Evolutionary conservation across 2,888 invertebrate species (phyloP).

Genomic region (Megastigmus dorsalis): DNA sequence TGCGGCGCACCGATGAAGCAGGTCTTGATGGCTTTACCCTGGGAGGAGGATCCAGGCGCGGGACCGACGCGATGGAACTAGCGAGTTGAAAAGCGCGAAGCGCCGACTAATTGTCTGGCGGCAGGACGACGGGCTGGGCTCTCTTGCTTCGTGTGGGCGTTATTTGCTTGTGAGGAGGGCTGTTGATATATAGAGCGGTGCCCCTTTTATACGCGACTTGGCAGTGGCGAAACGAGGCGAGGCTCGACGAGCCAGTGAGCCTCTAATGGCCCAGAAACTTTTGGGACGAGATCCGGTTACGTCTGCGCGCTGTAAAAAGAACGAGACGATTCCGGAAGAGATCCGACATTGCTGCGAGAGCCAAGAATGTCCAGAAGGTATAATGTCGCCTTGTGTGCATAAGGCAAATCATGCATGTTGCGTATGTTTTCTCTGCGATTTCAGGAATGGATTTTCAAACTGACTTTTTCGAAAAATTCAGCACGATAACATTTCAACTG

Average conservation of each 20-base stretch:
- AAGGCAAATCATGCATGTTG: neutral
- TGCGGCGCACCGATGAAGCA: too few relatives aligned
- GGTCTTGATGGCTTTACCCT: too few relatives aligned
- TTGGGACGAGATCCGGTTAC: constrained; percentile 17
- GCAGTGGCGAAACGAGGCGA: constrained; percentile 1
- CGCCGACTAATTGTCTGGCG: constrained; percentile 13
- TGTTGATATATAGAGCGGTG: too few relatives aligned
- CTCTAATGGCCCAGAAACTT: constrained; percentile 39
- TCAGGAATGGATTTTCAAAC: too few relatives aligned
- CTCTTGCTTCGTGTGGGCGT: neutral
- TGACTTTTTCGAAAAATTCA: too few relatives aligned
- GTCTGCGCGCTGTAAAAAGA: neutral
- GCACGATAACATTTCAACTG: too few relatives aligned
- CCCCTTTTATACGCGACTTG: constrained; percentile 9
- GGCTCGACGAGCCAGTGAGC: neutral
- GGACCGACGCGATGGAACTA: too few relatives aligned
- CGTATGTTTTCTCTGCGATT: neutral
- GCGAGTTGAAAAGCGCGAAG: neutral
- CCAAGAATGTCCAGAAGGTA: neutral
- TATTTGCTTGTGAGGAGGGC: too few relatives aligned
- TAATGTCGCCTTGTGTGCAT: neutral
- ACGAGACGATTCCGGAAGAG: neutral
- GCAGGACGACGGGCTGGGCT: neutral
- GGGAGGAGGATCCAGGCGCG: too few relatives aligned
- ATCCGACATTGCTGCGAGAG: neutral